Base-by-base conservation (phyloP, 1,140 invertebrate species). In the Chionoecetes opilio region DNA sequence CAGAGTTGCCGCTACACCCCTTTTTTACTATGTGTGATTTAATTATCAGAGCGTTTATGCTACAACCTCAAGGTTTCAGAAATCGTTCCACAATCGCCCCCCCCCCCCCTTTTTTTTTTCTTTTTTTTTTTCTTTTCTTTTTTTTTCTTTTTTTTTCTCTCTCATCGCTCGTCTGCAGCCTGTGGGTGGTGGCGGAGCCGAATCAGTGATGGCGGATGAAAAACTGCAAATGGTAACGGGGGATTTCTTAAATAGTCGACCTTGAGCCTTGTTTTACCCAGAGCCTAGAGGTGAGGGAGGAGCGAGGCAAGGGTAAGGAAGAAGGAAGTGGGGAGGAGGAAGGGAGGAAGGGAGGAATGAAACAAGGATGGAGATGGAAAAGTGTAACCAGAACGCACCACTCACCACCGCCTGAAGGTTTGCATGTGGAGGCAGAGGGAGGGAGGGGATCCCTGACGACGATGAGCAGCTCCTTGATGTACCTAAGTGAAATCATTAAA, bases 241-340 rank as follows among this genome's bases (percentile, higher is more conserved):
- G 34, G 3, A 38, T 88, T 2, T 35, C 86, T 88, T 35, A 37
- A 88, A 88, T 88, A 88, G 34, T 34, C 86, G 86, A 88, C 86
- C 86, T 88, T 88, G 86, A 88, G 32, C 31, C 32, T 88, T 88
- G 86, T 37, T 88, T 88, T 88, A 88, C 86, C 86, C 38, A 88
- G 86, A 88, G 86, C 31, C 84, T 86, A 31, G 35, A 88, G 26
- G 37, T 88, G 37, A 88, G 26, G 37, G 86, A 38, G 3, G 37
- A 26, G 34, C 21, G 31, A 32, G 86, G 37, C 26, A 88, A n/a
- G 17, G 34, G 31, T 31, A 32, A 32, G 34, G 21, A 34, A 32
- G n/a, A n/a, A 82, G 6, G 3, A 32, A 32, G 31, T 29, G 31
- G 31, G 26, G 31, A 82, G 82, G 26, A 82, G 6, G 82, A 82